These are phyloP conservation scores for Synergus japonicus DNA, from an alignment of 2,888 invertebrate species.

Conservation along the genomic window DNA sequence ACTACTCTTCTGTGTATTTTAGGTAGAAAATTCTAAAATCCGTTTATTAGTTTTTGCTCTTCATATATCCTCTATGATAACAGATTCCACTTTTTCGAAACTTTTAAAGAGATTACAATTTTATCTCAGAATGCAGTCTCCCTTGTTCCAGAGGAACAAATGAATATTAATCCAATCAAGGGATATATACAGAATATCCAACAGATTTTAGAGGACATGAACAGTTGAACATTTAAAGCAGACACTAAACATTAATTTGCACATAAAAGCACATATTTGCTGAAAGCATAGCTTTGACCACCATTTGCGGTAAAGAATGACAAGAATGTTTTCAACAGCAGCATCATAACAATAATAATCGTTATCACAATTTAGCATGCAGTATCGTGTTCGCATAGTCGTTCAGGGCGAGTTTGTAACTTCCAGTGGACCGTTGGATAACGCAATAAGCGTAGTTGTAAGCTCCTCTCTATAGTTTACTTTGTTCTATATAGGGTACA, in stretches of 20 bases:
- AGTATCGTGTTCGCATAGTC: constrained; percentile 34
- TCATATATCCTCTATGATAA: neutral
- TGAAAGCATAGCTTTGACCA: constrained; percentile 17
- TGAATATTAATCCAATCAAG: too few species aligned
- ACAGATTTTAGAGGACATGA: neutral
- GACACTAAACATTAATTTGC: neutral
- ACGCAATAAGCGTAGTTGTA: constrained; percentile 39
- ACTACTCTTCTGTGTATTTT: neutral
- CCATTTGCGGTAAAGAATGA: constrained; percentile 30
- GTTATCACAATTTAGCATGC: constrained; percentile 39
- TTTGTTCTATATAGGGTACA: constrained; percentile 25
- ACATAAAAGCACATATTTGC: constrained; percentile 14
- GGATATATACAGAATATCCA: too few species aligned
- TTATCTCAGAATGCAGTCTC: too few species aligned
- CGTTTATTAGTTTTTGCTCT: neutral
- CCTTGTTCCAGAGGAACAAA: too few species aligned
- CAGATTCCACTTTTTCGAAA: neutral
- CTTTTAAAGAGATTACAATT: neutral
- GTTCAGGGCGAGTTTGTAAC: constrained; percentile 35
- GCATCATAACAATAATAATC: constrained; percentile 31
- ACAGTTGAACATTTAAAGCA: neutral
- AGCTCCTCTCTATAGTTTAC: constrained; percentile 3
- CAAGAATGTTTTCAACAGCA: constrained; percentile 30
- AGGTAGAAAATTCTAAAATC: neutral
- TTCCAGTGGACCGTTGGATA: constrained; percentile 37